A percentile compares a stretch with the other conserved stretches of the same genome.
Conservation (phyloP, 2,113 vertebrate genomes). For the Gnathochromis pfefferi region DNA sequence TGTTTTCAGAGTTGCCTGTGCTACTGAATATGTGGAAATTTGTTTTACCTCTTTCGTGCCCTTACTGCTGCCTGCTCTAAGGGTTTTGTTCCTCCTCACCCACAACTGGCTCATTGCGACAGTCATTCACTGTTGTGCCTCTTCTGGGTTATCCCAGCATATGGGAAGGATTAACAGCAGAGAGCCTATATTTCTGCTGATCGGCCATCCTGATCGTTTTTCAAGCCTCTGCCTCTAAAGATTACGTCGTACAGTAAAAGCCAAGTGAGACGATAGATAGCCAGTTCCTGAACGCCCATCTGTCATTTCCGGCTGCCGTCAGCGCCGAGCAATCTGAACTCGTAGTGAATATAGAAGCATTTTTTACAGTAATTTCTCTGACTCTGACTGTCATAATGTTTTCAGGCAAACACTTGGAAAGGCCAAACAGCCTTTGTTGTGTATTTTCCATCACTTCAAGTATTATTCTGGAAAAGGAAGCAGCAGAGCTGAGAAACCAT, state of each 20-base stretch:
- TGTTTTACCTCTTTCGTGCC: neutral
- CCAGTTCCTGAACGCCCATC: neutral
- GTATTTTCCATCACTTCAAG: conserved; percentile 9
- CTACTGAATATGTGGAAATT: neutral
- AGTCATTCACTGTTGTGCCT: neutral
- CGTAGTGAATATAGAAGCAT: neutral
- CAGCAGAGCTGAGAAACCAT: conserved; percentile 29
- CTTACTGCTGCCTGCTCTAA: neutral
- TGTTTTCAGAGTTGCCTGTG: neutral
- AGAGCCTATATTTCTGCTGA: neutral
- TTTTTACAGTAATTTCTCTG: neutral
- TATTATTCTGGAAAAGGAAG: neutral
- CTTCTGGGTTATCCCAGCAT: neutral
- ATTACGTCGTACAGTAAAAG: neutral
- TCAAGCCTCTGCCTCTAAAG: neutral
- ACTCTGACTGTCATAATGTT: neutral
- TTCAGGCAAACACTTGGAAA: neutral
- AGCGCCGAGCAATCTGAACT: neutral
- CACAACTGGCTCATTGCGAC: neutral
- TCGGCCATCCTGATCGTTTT: neutral
- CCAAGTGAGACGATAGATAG: neutral
- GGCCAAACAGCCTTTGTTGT: neutral
- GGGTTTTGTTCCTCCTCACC: neutral
- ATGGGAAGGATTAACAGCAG: conserved; percentile 10
- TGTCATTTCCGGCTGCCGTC: conserved; percentile 1